These are phyloP conservation scores for Xylocampa areola DNA, from an alignment of 2,888 invertebrate species.

Conservation along the genomic window DNA sequence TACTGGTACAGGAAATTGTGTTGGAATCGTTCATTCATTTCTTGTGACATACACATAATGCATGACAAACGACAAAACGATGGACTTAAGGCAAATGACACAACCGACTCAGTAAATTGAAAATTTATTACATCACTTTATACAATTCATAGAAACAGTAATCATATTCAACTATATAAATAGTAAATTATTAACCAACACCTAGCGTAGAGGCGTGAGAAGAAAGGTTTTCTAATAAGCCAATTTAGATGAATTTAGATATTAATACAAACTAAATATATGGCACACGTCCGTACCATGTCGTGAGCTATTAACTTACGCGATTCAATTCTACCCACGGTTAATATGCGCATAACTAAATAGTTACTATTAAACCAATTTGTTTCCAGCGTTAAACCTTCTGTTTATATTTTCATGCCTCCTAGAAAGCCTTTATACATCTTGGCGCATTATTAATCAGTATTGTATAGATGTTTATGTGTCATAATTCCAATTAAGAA, in stretches of 20 bases:
- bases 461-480: conserved; percentile 30
- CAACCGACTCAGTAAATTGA: conserved; percentile 36
- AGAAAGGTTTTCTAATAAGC: conserved; percentile 68
- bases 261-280: conserved; percentile 64
- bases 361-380: conserved; percentile 72
- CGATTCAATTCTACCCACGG: conserved; percentile 65
- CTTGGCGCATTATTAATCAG: conserved; percentile 38
- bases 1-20: conserved; percentile 2
- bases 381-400: conserved; percentile 71
- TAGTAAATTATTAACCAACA: conserved; percentile 68
- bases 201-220: conserved; percentile 62
- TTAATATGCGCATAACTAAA: conserved; percentile 77
- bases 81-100: conserved; percentile 31
- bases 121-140: conserved; percentile 44
- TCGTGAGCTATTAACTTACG: conserved; percentile 67
- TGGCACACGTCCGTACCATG: conserved; percentile 58
- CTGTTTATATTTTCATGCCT: conserved; percentile 55
- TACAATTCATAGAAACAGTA: conserved; percentile 35
- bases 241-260: conserved; percentile 74
- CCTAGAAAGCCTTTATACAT: conserved; percentile 47
- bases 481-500: conserved; percentile 19
- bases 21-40: conserved; percentile 16
- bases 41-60: conserved; percentile 10
- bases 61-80: conserved; percentile 37
- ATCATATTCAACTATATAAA: conserved; percentile 52